Evolutionary conservation across 2,113 vertebrate genomes (phyloP).

Genomic region (Crotalus tigris): DNA sequence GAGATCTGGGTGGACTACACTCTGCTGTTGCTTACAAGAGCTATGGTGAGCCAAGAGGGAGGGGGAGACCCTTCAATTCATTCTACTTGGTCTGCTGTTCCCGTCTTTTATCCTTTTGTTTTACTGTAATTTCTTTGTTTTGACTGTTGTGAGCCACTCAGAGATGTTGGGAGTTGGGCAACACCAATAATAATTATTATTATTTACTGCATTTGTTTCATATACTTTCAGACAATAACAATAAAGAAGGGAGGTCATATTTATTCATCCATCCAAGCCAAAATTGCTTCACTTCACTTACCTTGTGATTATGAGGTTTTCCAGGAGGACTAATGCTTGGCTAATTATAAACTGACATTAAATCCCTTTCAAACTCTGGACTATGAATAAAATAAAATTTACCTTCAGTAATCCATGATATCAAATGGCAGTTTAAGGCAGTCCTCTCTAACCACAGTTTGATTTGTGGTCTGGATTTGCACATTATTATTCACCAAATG

Average conservation of each 20-base stretch:
- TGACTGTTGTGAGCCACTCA: neutral
- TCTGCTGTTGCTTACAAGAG: neutral
- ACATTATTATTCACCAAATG: neutral
- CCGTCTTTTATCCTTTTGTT: neutral
- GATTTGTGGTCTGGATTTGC: neutral
- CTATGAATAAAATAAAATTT: neutral
- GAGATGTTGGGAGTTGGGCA: neutral
- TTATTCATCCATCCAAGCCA: neutral
- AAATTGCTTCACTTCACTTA: neutral
- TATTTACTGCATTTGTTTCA: neutral
- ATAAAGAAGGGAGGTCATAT: neutral
- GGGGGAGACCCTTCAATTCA: neutral
- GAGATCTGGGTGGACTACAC: neutral
- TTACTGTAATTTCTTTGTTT: neutral
- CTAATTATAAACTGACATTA: neutral
- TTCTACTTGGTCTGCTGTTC: neutral
- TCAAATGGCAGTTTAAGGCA: neutral
- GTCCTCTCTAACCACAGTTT: neutral
- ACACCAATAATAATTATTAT: neutral
- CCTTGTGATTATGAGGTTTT: neutral
- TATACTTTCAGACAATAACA: conserved; percentile 35
- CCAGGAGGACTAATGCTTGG: neutral
- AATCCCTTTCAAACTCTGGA: neutral
- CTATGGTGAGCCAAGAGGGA: neutral
- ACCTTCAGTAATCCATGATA: neutral